phyloP scores from a whole-genome alignment of 2,888 invertebrate species.

The Sinohyriopsis cumingii region DNA sequence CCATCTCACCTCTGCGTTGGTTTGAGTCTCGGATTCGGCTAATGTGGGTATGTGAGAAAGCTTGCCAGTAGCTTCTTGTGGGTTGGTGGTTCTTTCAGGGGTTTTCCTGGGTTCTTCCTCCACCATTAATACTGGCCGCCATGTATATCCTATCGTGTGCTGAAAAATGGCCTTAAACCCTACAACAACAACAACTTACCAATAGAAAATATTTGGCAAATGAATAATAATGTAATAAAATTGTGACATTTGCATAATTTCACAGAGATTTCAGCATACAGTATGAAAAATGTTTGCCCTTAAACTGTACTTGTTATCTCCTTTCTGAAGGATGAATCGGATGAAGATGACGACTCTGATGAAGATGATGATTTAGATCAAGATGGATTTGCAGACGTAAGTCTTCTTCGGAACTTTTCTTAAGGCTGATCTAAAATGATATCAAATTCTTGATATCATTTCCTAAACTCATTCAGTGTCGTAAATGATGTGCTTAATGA shows the following conservation, averaged over 20 bases:
- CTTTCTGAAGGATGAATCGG: constrained; percentile 14
- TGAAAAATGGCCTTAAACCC: too few relatives aligned
- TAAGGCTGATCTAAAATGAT: not conserved
- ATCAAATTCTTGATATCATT: not conserved
- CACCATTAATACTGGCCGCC: too few relatives aligned
- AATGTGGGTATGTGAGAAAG: too few relatives aligned
- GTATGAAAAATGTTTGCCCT: not conserved
- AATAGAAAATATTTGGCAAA: constrained; percentile 2
- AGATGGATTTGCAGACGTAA: not conserved
- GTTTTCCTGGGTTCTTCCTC: too few relatives aligned
- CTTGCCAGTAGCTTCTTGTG: too few relatives aligned
- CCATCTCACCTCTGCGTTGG: too few relatives aligned
- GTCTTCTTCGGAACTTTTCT: constrained; percentile 7
- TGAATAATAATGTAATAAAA: constrained; percentile 14
- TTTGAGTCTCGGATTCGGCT: too few relatives aligned
- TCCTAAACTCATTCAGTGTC: too few relatives aligned
- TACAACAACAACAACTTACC: too few relatives aligned
- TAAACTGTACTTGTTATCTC: not conserved
- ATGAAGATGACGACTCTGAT: constrained; percentile 31
- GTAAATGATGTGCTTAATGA: too few relatives aligned
- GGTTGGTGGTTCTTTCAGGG: too few relatives aligned
- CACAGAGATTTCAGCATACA: not conserved
- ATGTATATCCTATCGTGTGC: too few relatives aligned
- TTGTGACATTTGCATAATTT: not conserved
- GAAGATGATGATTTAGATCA: constrained; percentile 24